Evolutionary conservation across 2,888 invertebrate genomes (phyloP).

Genomic region (Steromphala cineraria): DNA sequence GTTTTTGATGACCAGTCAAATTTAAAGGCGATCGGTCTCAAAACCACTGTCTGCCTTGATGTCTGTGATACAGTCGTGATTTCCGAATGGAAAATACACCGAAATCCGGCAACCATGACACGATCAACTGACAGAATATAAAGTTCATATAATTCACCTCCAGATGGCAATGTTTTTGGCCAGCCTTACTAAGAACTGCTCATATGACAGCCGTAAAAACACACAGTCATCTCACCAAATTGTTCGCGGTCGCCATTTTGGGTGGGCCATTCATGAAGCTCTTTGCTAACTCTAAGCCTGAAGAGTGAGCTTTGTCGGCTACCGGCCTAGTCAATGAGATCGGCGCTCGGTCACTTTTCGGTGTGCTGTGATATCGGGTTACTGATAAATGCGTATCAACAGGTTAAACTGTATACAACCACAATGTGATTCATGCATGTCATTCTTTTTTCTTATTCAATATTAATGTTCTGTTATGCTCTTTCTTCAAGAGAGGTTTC

Average conservation of each 20-base stretch:
- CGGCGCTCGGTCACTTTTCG: too few species aligned
- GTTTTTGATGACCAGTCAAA: neutral
- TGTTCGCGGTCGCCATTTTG: conserved; percentile 36
- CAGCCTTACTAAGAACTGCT: neutral
- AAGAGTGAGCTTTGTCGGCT: neutral
- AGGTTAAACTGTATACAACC: too few species aligned
- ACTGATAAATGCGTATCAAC: too few species aligned
- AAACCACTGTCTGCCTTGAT: neutral
- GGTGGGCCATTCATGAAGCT: conserved; percentile 26
- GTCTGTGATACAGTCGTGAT: neutral
- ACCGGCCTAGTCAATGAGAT: too few species aligned
- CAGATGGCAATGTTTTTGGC: neutral
- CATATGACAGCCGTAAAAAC: neutral
- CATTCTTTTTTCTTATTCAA: too few species aligned
- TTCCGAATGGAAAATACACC: neutral
- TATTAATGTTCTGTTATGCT: too few species aligned
- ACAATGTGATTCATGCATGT: too few species aligned
- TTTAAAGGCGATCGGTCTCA: neutral
- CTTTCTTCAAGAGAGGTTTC: too few species aligned
- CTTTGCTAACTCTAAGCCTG: neutral
- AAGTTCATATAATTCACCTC: neutral
- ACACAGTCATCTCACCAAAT: neutral
- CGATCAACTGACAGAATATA: neutral
- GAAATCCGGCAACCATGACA: neutral
- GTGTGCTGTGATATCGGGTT: too few species aligned